A percentile compares a stretch with the other conserved stretches of the same genome.
Conservation (phyloP, 2,797 vertebrate genomes). For the Chrysocyon brachyurus region DNA sequence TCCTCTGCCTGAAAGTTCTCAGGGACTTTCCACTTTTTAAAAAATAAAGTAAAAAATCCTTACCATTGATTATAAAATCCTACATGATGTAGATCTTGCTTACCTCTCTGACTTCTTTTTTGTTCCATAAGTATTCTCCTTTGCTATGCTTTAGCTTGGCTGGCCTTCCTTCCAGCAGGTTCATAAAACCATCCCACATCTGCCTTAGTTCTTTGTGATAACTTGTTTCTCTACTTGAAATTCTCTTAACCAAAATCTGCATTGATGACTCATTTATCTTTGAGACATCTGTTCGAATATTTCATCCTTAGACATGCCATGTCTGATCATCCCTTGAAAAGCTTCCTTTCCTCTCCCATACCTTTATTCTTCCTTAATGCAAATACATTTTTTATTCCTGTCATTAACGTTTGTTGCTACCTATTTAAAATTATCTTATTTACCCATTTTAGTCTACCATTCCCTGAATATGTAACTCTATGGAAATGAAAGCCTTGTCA, state of each 20-base stretch:
- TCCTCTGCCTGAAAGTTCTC: background rate
- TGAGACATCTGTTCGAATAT: background rate
- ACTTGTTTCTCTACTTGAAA: background rate
- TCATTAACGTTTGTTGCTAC: background rate
- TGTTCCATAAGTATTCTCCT: background rate
- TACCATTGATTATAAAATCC: background rate
- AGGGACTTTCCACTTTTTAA: constrained; percentile 18
- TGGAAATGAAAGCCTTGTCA: background rate
- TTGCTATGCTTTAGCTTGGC: background rate
- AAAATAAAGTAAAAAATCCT: background rate
- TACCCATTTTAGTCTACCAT: background rate
- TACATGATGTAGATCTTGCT: background rate
- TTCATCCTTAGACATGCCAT: background rate
- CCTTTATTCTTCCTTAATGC: background rate
- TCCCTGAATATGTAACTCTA: background rate
- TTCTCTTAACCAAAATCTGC: constrained; percentile 27
- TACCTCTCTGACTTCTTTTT: background rate
- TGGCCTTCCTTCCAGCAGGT: background rate
- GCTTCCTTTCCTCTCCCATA: background rate
- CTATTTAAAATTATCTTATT: background rate
- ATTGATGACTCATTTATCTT: background rate
- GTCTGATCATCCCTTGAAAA: background rate
- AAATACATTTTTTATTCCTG: background rate
- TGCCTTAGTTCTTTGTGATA: background rate
- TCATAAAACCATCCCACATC: background rate